Evolutionary conservation across 2,113 vertebrate genomes (phyloP).

Genomic region (Sula dactylatra): DNA sequence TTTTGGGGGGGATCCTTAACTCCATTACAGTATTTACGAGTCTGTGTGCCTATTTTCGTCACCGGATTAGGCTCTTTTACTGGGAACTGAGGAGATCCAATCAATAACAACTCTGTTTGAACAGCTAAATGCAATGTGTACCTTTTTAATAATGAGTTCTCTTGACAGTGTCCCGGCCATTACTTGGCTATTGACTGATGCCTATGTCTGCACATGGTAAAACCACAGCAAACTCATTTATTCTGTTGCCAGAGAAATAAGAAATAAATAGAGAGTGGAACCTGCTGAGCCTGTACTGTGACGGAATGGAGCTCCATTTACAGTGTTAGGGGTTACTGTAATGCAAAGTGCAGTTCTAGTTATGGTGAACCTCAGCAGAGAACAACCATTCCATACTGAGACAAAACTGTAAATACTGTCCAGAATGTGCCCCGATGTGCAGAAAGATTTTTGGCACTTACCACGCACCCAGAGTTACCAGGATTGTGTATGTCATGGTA

Average conservation of each 20-base stretch:
- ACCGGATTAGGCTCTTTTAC: slow-evolving; percentile 18
- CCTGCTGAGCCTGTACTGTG: neutral
- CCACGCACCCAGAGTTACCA: neutral
- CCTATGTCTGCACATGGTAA: slow-evolving; percentile 40
- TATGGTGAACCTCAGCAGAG: neutral
- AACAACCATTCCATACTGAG: neutral
- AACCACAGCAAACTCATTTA: slow-evolving; percentile 38
- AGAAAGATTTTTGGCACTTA: neutral
- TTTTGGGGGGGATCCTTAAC: neutral
- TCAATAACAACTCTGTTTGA: slow-evolving; percentile 54
- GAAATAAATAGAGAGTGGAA: slow-evolving; percentile 13
- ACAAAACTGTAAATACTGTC: neutral
- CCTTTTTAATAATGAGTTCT: slow-evolving; percentile 63
- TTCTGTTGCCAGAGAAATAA: slow-evolving; percentile 13
- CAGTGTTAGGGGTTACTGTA: neutral
- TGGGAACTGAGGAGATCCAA: slow-evolving; percentile 32
- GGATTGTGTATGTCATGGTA: neutral
- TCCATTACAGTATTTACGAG: neutral
- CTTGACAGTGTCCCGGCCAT: slow-evolving; percentile 44
- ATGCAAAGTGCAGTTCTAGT: neutral
- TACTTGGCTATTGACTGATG: slow-evolving; percentile 51
- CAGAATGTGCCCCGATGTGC: neutral
- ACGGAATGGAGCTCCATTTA: neutral
- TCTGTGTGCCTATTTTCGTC: neutral
- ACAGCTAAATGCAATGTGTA: slow-evolving; percentile 54